A percentile compares a stretch with the other conserved stretches of the same genome.
These are phyloP conservation scores for Fissipunctia ypsillon DNA, from an alignment of 2,888 invertebrate species.

Conservation along the genomic window DNA sequence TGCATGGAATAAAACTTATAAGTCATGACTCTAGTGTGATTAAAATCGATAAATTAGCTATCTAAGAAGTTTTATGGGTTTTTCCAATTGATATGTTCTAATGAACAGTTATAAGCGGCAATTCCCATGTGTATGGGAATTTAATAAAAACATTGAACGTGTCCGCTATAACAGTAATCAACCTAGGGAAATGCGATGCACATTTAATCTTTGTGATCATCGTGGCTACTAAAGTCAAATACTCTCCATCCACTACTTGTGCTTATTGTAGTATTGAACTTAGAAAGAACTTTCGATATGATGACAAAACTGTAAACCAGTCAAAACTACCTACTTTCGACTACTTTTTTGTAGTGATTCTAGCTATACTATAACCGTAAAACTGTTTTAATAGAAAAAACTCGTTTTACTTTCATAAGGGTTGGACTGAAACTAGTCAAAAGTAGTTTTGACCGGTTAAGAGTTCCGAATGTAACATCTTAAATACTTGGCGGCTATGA, in stretches of 20 bases:
- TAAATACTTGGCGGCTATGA: too few species aligned
- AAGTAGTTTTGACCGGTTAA: too few species aligned
- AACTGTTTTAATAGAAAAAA: not conserved
- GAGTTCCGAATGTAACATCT: too few species aligned
- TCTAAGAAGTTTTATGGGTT: not conserved
- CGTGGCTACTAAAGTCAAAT: not conserved
- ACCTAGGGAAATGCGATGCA: not conserved
- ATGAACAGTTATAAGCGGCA: not conserved
- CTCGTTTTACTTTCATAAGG: not conserved
- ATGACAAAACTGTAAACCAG: not conserved
- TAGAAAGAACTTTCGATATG: not conserved
- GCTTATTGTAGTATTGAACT: not conserved
- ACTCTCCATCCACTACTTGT: not conserved
- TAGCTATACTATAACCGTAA: too few species aligned
- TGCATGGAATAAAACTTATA: not conserved
- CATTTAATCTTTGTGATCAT: conserved; percentile 8
- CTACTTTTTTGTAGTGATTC: not conserved
- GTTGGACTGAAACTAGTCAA: not conserved
- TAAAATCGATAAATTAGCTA: not conserved
- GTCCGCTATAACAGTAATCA: conserved; percentile 2
- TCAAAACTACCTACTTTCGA: not conserved
- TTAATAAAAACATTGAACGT: conserved; percentile 28
- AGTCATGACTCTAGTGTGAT: not conserved
- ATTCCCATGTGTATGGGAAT: conserved; percentile 8
- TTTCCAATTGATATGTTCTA: conserved; percentile 19